These are phyloP conservation scores for Argopecten irradians DNA, from an alignment of 1,140 invertebrate species.

Conservation along the genomic window DNA sequence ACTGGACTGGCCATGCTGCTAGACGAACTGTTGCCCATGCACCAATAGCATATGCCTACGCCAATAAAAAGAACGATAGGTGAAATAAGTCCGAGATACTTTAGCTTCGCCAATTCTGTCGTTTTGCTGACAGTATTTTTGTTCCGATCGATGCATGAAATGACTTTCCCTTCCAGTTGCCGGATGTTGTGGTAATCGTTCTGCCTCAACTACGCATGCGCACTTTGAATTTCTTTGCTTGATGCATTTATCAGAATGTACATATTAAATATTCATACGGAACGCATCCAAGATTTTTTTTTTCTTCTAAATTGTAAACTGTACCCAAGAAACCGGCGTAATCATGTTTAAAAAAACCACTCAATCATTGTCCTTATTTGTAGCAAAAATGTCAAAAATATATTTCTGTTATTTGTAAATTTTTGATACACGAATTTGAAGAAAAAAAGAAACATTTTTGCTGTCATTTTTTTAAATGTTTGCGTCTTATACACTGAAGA, in stretches of 20 bases:
- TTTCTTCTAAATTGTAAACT: too few species aligned
- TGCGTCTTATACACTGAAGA: too few species aligned
- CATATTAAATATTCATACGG: background rate
- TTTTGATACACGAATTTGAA: too few species aligned
- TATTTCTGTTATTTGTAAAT: too few species aligned
- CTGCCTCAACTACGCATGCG: constrained; percentile 38
- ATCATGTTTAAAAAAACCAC: too few species aligned
- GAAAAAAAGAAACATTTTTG: too few species aligned
- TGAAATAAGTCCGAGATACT: constrained; percentile 11
- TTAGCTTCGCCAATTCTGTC: background rate
- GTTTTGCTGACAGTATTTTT: background rate
- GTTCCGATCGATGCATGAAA: constrained; percentile 27
- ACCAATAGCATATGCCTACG: constrained; percentile 45
- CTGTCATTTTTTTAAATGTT: too few species aligned
- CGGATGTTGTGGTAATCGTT: constrained; percentile 24
- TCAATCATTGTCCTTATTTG: too few species aligned
- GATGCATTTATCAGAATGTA: background rate
- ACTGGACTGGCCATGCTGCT: constrained; percentile 75
- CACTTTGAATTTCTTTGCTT: background rate
- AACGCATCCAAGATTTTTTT: too few species aligned
- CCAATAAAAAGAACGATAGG: constrained; percentile 12
- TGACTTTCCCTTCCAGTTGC: constrained; percentile 29
- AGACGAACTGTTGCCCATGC: constrained; percentile 73
- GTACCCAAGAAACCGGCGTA: too few species aligned
- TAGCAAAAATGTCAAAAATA: too few species aligned